phyloP scores from a whole-genome alignment of 2,888 invertebrate genomes.

The Thereva nobilitata region DNA sequence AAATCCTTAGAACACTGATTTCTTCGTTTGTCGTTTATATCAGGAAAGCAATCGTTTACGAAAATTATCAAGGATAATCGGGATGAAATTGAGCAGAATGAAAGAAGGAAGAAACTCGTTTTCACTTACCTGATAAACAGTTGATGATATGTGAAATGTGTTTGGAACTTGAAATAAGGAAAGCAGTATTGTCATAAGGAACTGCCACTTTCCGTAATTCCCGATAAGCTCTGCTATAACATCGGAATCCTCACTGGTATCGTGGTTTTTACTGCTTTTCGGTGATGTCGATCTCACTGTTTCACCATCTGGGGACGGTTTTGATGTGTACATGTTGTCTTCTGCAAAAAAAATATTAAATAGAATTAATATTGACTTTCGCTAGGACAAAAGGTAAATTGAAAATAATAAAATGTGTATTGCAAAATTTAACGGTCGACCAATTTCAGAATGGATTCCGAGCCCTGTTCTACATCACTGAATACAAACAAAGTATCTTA shows the following conservation, averaged over 20 bases:
- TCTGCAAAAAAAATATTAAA: constrained; percentile 37
- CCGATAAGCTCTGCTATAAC: constrained; percentile 71
- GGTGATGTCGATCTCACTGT: constrained; percentile 36
- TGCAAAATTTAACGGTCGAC: too few relatives aligned
- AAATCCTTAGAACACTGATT: too few relatives aligned
- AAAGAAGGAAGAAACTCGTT: not conserved
- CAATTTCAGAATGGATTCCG: too few relatives aligned
- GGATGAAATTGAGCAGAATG: not conserved
- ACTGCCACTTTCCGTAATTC: constrained; percentile 77
- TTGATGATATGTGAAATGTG: constrained; percentile 78
- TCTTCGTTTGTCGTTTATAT: too few relatives aligned
- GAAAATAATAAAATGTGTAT: too few relatives aligned
- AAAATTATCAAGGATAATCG: too few relatives aligned
- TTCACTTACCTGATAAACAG: constrained; percentile 69
- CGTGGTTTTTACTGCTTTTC: constrained; percentile 1
- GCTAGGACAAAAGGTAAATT: too few relatives aligned
- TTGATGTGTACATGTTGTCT: constrained; percentile 53
- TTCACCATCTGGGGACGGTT: constrained; percentile 52
- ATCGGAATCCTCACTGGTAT: constrained; percentile 60
- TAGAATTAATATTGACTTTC: not conserved
- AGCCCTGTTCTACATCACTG: too few relatives aligned
- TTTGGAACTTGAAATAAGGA: constrained; percentile 79
- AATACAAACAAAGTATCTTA: too few relatives aligned
- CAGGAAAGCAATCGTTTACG: too few relatives aligned
- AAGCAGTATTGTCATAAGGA: constrained; percentile 72